Evolutionary conservation across 1,140 invertebrate genomes (phyloP).

Genomic region (Pseudomyrmex cubaensis): DNA sequence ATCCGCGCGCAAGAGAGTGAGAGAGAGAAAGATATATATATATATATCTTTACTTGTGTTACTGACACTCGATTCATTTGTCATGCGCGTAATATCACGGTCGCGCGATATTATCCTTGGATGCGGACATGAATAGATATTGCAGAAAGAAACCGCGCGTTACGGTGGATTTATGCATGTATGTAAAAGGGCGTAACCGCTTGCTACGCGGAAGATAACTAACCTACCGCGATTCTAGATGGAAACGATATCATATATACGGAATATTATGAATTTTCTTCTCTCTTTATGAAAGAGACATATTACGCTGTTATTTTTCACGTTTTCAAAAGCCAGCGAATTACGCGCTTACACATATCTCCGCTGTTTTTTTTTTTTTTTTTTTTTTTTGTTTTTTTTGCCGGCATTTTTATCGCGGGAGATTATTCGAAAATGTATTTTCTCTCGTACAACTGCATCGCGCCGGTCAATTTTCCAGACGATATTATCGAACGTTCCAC

Average conservation of each 20-base stretch:
- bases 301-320: neutral
- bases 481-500: constrained; percentile 50
- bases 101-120: constrained; percentile 29
- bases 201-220: neutral
- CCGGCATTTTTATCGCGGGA: neutral
- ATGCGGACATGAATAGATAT: constrained; percentile 20
- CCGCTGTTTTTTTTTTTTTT: too few relatives aligned
- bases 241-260: too few relatives aligned
- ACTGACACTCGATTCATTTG: constrained; percentile 42
- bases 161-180: neutral
- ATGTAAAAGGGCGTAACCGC: neutral
- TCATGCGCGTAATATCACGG: constrained; percentile 25
- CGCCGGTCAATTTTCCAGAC: constrained; percentile 44
- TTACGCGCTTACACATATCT: too few relatives aligned
- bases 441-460: constrained; percentile 1
- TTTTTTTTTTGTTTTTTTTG: neutral
- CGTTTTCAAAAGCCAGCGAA: too few relatives aligned
- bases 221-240: neutral
- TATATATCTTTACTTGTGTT: constrained; percentile 3
- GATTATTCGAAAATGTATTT: constrained; percentile 28
- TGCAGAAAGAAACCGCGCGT: constrained; percentile 5
- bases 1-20: neutral
- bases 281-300: neutral
- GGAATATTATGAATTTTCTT: too few relatives aligned
- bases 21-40: too few relatives aligned